Percentiles rank a stretch among this genome's conserved stretches.
Conservation (phyloP, 2,113 vertebrate genomes). For the Gopherus flavomarginatus region DNA sequence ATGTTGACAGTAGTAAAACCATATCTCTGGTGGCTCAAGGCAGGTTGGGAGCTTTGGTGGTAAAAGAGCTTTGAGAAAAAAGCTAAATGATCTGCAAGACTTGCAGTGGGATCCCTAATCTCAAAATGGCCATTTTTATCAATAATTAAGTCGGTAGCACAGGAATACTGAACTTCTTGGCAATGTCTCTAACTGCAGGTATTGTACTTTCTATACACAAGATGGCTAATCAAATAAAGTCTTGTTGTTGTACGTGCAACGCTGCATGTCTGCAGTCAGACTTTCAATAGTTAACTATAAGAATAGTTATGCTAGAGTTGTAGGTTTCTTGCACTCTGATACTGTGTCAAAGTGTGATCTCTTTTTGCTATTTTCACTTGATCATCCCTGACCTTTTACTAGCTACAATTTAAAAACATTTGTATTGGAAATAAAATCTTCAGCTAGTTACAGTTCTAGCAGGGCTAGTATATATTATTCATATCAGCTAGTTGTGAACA, state of each 20-base stretch:
- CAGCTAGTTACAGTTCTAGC: neutral
- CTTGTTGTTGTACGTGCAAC: neutral
- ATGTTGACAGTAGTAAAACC: slow-evolving; percentile 43
- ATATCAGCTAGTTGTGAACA: neutral
- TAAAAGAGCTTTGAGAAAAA: neutral
- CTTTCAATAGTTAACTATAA: neutral
- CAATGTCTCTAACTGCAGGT: neutral
- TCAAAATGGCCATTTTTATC: neutral
- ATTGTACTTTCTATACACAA: neutral
- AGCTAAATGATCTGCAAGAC: neutral
- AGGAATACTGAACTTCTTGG: neutral
- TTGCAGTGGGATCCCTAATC: neutral
- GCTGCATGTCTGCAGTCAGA: fast-evolving
- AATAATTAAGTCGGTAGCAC: neutral
- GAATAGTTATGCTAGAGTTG: neutral
- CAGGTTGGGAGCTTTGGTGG: neutral
- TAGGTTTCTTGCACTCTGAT: neutral
- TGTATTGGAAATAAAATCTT: neutral
- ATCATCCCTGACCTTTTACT: neutral
- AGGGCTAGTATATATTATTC: neutral
- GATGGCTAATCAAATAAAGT: neutral
- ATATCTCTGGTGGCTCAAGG: neutral
- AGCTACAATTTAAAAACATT: neutral
- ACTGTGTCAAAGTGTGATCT: neutral
- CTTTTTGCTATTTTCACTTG: neutral